Conservation (phyloP, 2,888 invertebrate genomes). For the Phaedon cochleariae region DNA sequence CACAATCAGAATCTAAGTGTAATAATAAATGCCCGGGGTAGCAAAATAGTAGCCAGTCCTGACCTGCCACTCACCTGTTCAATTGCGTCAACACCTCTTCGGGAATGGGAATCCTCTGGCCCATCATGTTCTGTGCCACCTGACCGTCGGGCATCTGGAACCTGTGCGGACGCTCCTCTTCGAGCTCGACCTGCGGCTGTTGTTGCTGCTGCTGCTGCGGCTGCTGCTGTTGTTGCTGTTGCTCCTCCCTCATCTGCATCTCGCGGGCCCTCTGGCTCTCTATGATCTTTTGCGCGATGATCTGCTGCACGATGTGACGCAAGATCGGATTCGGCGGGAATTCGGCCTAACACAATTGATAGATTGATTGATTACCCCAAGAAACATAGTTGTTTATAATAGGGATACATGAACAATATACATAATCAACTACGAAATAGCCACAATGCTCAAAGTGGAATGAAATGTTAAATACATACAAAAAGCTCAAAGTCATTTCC, state of each 20-base stretch:
- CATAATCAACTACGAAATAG: no score
- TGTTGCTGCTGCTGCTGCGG: no score
- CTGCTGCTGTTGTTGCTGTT: conserved; percentile 50
- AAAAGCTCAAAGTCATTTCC: no score
- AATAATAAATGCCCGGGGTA: no score
- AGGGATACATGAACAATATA: no score
- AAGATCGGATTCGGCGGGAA: conserved; percentile 60
- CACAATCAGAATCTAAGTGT: no score
- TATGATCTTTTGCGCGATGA: conserved; percentile 59
- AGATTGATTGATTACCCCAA: no score
- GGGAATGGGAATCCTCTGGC: conserved; percentile 62
- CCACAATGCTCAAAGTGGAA: no score
- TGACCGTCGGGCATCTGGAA: conserved; percentile 22
- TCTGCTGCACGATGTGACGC: conserved; percentile 62
- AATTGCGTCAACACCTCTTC: conserved; percentile 61
- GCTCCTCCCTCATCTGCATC: conserved; percentile 50
- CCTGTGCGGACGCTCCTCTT: conserved; percentile 39
- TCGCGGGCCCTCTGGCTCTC: conserved; percentile 55
- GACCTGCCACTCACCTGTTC: conserved; percentile 55
- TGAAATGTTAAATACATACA: no score
- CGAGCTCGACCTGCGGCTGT: conserved; percentile 18
- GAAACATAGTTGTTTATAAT: no score
- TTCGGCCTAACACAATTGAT: conserved; percentile 42
- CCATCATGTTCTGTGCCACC: conserved; percentile 24
- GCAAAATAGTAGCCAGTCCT: no score